These are phyloP conservation scores for Meiosimyza decipiens DNA, from an alignment of 2,888 invertebrate species.

Conservation along the genomic window DNA sequence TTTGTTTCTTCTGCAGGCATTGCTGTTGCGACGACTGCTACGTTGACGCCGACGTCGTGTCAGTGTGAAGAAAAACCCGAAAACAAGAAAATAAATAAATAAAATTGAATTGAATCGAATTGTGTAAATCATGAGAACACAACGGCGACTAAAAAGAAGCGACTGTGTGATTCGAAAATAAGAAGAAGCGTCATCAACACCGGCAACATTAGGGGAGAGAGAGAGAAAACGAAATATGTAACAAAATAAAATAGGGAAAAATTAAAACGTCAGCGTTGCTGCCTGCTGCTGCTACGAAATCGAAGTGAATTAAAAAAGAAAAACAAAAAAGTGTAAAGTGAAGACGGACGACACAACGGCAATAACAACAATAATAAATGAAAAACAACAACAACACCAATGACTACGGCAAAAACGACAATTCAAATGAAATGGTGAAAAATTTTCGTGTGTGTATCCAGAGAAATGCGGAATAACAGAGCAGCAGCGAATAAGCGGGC, in stretches of 20 bases:
- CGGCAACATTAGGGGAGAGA: too few relatives aligned
- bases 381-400: constrained; percentile 16
- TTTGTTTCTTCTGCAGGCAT: not conserved
- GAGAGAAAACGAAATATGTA: too few relatives aligned
- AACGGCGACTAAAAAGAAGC: constrained; percentile 5
- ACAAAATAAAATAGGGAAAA: too few relatives aligned
- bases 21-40: not conserved
- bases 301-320: constrained; percentile 18
- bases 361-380: not conserved
- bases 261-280: too few relatives aligned
- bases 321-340: not conserved
- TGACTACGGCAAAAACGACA: constrained; percentile 10
- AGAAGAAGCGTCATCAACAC: not conserved
- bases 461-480: constrained; percentile 7
- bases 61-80: not conserved
- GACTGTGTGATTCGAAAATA: not conserved
- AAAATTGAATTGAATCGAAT: constrained; percentile 33
- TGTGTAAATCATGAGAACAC: constrained; percentile 23
- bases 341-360: constrained; percentile 11
- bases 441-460: constrained; percentile 35
- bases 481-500: too few relatives aligned
- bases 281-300: constrained; percentile 6
- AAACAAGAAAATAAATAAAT: not conserved
- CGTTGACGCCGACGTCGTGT: not conserved
- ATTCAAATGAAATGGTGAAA: constrained; percentile 31